Evolutionary conservation across 2,797 vertebrate species (phyloP).

Genomic region (Champsocephalus gunnari): DNA sequence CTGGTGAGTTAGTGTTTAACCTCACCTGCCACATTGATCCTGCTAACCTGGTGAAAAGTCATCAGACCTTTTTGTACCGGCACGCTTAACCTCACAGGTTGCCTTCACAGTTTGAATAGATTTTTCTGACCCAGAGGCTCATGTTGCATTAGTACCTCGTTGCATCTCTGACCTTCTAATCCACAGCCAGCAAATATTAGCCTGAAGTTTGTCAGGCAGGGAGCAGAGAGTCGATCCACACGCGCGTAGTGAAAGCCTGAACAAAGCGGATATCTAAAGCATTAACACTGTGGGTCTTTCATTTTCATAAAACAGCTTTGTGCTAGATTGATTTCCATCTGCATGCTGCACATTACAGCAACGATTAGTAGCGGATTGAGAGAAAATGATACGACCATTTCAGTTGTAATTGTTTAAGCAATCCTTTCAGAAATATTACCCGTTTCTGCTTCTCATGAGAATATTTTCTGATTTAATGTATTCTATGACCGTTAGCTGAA

Average conservation of each 20-base stretch:
- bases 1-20: not conserved
- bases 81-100: conserved; percentile 10
- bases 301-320: not conserved
- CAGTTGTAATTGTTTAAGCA: no score
- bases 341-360: not conserved
- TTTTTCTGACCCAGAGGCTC: conserved; percentile 26
- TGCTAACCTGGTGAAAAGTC: conserved; percentile 10
- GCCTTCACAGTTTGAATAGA: conserved; percentile 3
- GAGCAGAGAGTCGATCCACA: not conserved
- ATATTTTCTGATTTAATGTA: no score
- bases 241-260: not conserved
- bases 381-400: no score
- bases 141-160: conserved; percentile 7
- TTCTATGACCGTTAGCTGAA: no score
- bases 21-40: conserved; percentile 2
- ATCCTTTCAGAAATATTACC: no score
- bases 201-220: conserved; percentile 18
- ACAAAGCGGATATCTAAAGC: not conserved
- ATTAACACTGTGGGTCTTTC: not conserved
- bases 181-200: not conserved
- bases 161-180: conserved; percentile 37
- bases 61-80: not conserved
- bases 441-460: no score
- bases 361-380: not conserved
- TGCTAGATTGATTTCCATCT: not conserved